A percentile compares a stretch with the other conserved stretches of the same genome.
Evolutionary conservation across 2,797 vertebrate genomes (phyloP).

Genomic region (Bucorvus abyssinicus): DNA sequence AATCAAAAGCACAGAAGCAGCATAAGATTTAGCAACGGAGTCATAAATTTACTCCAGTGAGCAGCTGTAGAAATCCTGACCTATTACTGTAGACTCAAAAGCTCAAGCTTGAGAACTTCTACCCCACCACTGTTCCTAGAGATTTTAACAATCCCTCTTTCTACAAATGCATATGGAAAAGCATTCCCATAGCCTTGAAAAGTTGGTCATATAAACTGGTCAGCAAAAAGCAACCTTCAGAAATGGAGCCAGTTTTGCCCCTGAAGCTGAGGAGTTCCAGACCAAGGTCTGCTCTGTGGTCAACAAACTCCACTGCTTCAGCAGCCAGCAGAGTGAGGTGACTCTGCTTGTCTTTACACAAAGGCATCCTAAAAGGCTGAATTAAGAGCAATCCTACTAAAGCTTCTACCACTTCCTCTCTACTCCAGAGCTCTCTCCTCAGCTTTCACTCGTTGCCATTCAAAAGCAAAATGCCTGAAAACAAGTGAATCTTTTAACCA

Average conservation of each 20-base stretch:
- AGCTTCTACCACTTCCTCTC: background rate
- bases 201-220: background rate
- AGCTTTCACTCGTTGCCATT: background rate
- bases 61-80: background rate
- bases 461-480: background rate
- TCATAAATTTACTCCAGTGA: background rate
- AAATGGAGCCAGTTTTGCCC: background rate
- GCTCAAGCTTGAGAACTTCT: background rate
- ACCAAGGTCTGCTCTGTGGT: background rate
- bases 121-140: background rate
- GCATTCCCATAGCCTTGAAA: background rate
- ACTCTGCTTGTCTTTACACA: background rate
- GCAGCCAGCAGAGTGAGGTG: background rate
- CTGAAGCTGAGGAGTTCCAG: background rate
- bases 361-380: background rate
- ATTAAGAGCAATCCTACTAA: background rate
- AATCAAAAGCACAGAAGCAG: background rate
- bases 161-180: background rate
- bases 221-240: background rate
- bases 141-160: background rate
- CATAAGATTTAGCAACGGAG: background rate
- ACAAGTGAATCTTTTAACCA: background rate
- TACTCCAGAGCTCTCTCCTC: background rate
- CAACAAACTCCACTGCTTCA: background rate
- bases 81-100: background rate